Conservation (phyloP, 1,140 invertebrate species). For the Drosophila chauvacae region DNA sequence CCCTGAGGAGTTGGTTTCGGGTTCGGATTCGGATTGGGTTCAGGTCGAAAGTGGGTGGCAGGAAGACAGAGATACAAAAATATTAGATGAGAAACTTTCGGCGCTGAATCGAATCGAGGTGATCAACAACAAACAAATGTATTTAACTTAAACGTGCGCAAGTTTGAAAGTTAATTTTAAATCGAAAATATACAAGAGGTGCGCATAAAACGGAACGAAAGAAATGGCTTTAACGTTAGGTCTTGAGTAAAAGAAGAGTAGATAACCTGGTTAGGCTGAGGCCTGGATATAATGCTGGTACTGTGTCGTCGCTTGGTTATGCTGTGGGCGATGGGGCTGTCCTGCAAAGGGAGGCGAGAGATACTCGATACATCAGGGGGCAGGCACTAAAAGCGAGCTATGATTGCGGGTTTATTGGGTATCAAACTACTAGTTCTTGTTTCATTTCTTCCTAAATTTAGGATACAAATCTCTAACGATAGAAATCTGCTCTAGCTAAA, state of each 20-base stretch:
- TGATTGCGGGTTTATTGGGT: constrained; percentile 25
- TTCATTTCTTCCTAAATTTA: neutral
- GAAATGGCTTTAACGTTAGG: constrained; percentile 24
- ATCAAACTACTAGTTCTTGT: neutral
- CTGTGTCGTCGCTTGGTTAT: constrained; percentile 90
- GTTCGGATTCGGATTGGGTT: constrained; percentile 14
- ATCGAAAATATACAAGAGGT: constrained; percentile 28
- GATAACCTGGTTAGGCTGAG: constrained; percentile 84
- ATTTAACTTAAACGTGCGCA: constrained; percentile 50
- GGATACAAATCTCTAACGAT: neutral
- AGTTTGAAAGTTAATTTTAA: constrained; percentile 23
- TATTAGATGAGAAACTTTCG: constrained; percentile 24
- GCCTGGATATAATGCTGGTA: constrained; percentile 87
- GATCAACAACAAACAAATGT: constrained; percentile 14
- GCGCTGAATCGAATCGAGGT: constrained; percentile 3
- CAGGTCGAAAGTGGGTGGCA: constrained; percentile 22
- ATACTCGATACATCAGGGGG: constrained; percentile 73
- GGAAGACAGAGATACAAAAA: constrained; percentile 56
- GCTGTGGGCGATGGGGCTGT: constrained; percentile 86
- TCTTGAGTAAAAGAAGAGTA: constrained; percentile 52
- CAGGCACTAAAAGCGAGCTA: constrained; percentile 41
- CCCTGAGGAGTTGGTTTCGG: constrained; percentile 76
- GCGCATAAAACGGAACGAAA: constrained; percentile 45
- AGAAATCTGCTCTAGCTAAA: neutral
- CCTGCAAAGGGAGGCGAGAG: constrained; percentile 75